A percentile compares a stretch with the other conserved stretches of the same genome.
Conservation (phyloP, 2,113 vertebrate genomes). For the Erythrocebus patas region DNA sequence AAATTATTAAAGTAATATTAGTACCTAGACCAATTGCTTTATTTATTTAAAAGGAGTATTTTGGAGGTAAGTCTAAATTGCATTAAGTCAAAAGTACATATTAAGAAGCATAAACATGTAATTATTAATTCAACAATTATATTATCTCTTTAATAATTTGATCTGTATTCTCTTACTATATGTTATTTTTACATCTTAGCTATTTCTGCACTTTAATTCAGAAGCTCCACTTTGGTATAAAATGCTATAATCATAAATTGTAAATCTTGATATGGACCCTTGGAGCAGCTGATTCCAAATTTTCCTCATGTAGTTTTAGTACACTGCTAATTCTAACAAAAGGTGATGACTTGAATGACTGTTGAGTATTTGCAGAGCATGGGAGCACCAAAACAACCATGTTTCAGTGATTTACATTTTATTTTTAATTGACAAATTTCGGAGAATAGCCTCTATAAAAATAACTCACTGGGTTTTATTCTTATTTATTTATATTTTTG, state of each 20-base stretch:
- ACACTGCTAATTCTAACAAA: neutral
- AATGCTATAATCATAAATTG: neutral
- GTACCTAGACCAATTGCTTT: neutral
- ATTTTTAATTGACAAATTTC: neutral
- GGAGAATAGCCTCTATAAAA: neutral
- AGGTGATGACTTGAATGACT: neutral
- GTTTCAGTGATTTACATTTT: neutral
- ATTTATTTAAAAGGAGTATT: neutral
- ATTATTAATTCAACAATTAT: neutral
- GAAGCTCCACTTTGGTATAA: neutral
- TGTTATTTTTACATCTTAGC: neutral
- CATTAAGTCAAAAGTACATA: neutral
- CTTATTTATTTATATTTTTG: no score
- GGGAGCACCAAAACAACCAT: neutral
- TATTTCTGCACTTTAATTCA: neutral
- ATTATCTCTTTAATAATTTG: neutral
- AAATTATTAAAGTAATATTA: neutral
- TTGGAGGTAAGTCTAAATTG: neutral
- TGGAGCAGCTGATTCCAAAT: neutral
- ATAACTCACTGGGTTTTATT: neutral
- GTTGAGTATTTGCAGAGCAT: neutral
- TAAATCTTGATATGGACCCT: neutral
- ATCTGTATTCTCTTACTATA: neutral
- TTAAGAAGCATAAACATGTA: neutral
- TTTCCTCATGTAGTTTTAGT: neutral